Conservation (phyloP, 1,140 invertebrate genomes). For the Philaenus spumarius region DNA sequence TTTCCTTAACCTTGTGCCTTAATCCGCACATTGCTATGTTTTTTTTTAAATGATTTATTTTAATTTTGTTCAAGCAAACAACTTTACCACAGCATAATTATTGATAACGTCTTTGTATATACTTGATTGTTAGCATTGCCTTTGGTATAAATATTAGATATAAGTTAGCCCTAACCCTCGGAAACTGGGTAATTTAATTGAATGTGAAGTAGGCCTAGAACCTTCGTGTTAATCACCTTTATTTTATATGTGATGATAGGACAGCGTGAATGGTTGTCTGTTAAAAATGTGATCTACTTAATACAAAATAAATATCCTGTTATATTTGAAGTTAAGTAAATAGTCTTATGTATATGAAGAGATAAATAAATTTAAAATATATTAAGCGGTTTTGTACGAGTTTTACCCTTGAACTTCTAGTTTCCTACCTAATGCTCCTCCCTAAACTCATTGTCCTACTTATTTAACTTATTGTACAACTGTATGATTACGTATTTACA, state of each 20-base stretch:
- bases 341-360: constrained; percentile 6
- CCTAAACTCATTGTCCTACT: too few relatives aligned
- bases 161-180: not conserved
- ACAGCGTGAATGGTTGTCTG: constrained; percentile 3
- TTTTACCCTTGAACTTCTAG: too few relatives aligned
- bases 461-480: too few relatives aligned
- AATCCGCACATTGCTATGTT: not conserved
- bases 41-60: too few relatives aligned
- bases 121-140: not conserved
- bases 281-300: constrained; percentile 14
- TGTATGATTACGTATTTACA: too few relatives aligned
- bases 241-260: constrained; percentile 8
- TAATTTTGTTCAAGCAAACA: too few relatives aligned
- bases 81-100: too few relatives aligned
- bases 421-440: too few relatives aligned
- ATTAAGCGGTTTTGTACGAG: not conserved
- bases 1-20: constrained; percentile 8
- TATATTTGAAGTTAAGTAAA: not conserved
- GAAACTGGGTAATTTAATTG: not conserved
- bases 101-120: constrained; percentile 15
- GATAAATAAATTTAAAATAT: constrained; percentile 3
- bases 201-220: constrained; percentile 11
- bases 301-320: not conserved
- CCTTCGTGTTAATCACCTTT: not conserved
- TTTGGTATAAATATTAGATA: not conserved